Base-by-base conservation (phyloP, 2,113 vertebrate species). In the Platysteira castanea region DNA sequence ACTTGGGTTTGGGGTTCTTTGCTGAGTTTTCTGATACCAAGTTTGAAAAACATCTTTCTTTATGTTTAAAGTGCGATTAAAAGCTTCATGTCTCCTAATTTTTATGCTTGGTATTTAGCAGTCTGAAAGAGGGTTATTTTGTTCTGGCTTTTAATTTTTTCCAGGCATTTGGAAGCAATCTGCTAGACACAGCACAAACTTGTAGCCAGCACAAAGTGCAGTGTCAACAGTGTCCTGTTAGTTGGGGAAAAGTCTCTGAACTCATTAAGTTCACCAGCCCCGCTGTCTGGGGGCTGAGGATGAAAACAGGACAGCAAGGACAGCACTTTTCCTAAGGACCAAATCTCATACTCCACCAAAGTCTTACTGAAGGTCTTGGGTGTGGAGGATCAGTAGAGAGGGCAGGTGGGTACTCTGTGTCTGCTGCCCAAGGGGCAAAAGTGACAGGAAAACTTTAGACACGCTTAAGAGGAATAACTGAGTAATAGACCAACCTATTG, bases 91-190 rank as follows among this genome's bases (percentile, higher is more conserved):
- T 89, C 13, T 80, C 12, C 46, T 67, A 30, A 71, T 79, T 24
- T 78, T 24, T 33, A 56, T 7, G 10, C 8, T 53, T 67, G 35
- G 20, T 47, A 73, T 81, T 87, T 68, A 76, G 30, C 17, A 89
- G 31, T 33, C 52, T 37, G 28, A 35, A 89, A 84, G 71, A 70
- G 5, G 8, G 6, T 37, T 39, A 8, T 6, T 42, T 93, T 63
- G 23, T 44, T 68, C 35, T 39, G 11, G 4, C 11, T 69, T 89
- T 63, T 88, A 16, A 12, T 33, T 78, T 80, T 84, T 89, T 76
- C 17, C 49, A 61, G 52, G 21, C 22, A 16, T 65, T 96, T 90
- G 84, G 56, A 81, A 97, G 68, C 49, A 56, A 84, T 65, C 82
- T 83, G 21, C 30, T 49, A 84, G 83, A 71, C 28, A 30, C 37